Base-by-base conservation (phyloP, 2,888 invertebrate species). In the Heliconius aoede region DNA sequence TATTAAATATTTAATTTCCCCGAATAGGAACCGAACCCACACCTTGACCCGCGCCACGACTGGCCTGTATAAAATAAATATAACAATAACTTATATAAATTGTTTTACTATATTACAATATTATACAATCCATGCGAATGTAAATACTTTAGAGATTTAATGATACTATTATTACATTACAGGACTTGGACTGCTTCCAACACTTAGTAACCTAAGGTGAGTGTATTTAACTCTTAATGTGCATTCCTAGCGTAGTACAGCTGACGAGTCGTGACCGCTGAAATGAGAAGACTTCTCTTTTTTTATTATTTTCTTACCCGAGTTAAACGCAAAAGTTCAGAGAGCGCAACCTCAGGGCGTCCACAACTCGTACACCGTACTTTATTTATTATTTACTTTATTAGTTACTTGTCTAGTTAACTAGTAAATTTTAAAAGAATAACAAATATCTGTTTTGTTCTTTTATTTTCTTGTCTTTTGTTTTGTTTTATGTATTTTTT, bases 181-280 rank as follows among this genome's bases (percentile, higher is more conserved):
- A 98, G 98, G 98, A 88, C 95, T 99, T 86, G 98, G 98, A 89
- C 95, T 98, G 71, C 95, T 98, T 85, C 97, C 98, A 87, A 96
- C 98, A 85, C 95, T 98, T 83, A 97, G 96, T 91, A 97, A 97
- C 90, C 95, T 98, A 87, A 96, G 98, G 98, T 97, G 95, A 96
- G 96, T 46, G 24, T 36, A 36, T 71, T 60, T 71, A 32, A 36
- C 58, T 60, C 58, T 13, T 69, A n/a, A 28, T n/a, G 15, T n/a
- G 15, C 9, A 69, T 69, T 69, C 68, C 51, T 51, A 15, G 36
- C 26, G 58, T 62, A 30, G n/a, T 32, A 15, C 36, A n/a, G 9
- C n/a, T n/a, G 1, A 55, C 4, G 55, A 55, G 55, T 55, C 3
- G 21, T 55, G 55, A n/a, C 21, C n/a, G 8, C 55, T 55, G 55